Conservation (phyloP, 2,888 invertebrate species). For the Gari tellinella region DNA sequence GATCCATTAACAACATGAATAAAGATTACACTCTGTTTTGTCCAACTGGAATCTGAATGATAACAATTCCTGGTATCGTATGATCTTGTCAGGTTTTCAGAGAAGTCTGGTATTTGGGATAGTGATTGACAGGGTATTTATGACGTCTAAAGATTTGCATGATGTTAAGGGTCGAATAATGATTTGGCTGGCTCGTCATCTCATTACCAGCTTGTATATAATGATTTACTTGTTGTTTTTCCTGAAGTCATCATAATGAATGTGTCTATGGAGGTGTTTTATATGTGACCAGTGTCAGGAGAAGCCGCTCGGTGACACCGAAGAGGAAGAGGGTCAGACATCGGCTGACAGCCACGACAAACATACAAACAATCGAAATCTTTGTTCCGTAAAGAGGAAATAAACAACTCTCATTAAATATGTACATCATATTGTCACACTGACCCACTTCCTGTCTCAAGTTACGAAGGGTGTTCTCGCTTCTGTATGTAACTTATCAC, state of each 20-base stretch:
- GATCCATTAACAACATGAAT: too few species aligned
- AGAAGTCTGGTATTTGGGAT: too few species aligned
- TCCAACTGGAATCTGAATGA: too few species aligned
- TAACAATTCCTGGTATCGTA: too few species aligned
- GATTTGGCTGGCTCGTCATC: not conserved
- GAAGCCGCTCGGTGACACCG: not conserved
- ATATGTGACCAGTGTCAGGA: constrained; percentile 29
- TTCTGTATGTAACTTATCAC: too few species aligned
- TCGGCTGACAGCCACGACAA: constrained; percentile 7
- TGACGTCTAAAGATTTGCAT: too few species aligned
- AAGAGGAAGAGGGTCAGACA: constrained; percentile 30
- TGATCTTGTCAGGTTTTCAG: too few species aligned
- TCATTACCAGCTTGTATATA: not conserved
- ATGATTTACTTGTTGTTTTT: not conserved
- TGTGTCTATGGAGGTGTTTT: constrained; percentile 23
- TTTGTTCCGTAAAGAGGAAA: constrained; percentile 29
- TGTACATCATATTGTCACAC: constrained; percentile 34
- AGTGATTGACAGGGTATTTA: too few species aligned
- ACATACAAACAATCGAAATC: constrained; percentile 35
- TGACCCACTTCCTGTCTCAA: constrained; percentile 16
- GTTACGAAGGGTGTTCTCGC: too few species aligned
- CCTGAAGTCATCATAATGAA: constrained; percentile 11
- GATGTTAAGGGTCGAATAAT: not conserved
- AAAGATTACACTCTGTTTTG: too few species aligned
- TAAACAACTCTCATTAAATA: constrained; percentile 29